phyloP scores from a whole-genome alignment of 1,140 invertebrate genomes.

The Scaptomyza hsui region DNA sequence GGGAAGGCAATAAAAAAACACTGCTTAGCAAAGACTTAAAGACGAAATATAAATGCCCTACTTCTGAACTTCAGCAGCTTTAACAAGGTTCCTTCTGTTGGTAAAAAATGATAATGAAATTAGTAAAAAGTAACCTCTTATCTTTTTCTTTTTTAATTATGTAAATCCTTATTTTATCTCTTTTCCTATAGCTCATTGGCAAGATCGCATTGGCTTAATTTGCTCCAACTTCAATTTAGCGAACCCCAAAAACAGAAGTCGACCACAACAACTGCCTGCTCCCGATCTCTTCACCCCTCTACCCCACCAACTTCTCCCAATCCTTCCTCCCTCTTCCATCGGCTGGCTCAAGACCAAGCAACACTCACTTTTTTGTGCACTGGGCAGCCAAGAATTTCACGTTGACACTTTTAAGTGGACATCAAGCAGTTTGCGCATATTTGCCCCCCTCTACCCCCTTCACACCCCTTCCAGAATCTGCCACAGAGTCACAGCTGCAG shows the following conservation, averaged over 20 bases:
- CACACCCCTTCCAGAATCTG: not conserved
- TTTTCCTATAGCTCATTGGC: constrained; percentile 30
- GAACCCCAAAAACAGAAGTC: constrained; percentile 58
- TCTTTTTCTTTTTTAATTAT: no score
- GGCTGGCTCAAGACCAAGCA: constrained; percentile 60
- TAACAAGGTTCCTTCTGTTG: no score
- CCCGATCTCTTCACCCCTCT: not conserved
- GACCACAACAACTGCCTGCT: constrained; percentile 23
- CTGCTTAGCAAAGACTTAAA: not conserved
- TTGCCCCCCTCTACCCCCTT: constrained; percentile 29
- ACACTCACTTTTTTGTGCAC: constrained; percentile 60
- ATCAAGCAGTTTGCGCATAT: constrained; percentile 82
- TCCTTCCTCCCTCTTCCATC: not conserved
- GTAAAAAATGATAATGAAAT: no score
- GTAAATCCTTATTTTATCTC: not conserved
- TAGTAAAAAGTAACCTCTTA: no score
- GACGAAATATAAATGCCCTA: constrained; percentile 31
- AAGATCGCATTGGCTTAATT: not conserved
- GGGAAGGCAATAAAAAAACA: constrained; percentile 7
- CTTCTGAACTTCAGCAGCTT: constrained; percentile 3
- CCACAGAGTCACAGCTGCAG: constrained; percentile 30
- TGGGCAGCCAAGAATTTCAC: constrained; percentile 76
- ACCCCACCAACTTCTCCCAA: constrained; percentile 4
- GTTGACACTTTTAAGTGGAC: constrained; percentile 83
- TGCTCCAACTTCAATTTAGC: not conserved